A percentile compares a stretch with the other conserved stretches of the same genome.
These are phyloP conservation scores for Polia nebulosa DNA, from an alignment of 2,888 invertebrate genomes.

Conservation along the genomic window DNA sequence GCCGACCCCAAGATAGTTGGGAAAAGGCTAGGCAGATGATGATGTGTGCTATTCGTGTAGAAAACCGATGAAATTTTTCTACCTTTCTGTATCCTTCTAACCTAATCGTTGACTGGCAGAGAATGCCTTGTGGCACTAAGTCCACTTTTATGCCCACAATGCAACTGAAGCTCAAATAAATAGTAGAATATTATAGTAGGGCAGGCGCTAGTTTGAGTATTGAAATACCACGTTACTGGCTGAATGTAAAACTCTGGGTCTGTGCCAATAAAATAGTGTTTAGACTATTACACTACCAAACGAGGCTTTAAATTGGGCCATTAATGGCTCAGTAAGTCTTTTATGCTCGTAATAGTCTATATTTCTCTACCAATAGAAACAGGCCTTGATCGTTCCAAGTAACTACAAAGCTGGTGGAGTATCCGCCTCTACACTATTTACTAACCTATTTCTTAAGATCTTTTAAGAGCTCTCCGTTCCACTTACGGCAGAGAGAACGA, in stretches of 20 bases:
- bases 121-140: too few relatives aligned
- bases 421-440: constrained; percentile 51
- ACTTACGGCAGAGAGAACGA: constrained; percentile 34
- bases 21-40: too few relatives aligned
- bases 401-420: constrained; percentile 40
- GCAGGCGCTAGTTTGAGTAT: not conserved
- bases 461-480: constrained; percentile 42
- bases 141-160: too few relatives aligned
- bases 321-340: not conserved
- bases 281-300: constrained; percentile 12
- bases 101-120: too few relatives aligned
- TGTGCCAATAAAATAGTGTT: constrained; percentile 4
- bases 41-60: too few relatives aligned
- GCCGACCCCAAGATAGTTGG: too few relatives aligned
- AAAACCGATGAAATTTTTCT: too few relatives aligned
- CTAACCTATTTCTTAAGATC: constrained; percentile 63
- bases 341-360: not conserved
- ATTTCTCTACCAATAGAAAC: constrained; percentile 14
- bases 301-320: constrained; percentile 8
- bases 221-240: not conserved
- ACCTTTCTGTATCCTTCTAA: too few relatives aligned
- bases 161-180: not conserved
- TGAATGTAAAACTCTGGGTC: constrained; percentile 8
- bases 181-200: not conserved
- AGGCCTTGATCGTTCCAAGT: constrained; percentile 44